Evolutionary conservation across 2,797 vertebrate species (phyloP).

Genomic region (Propithecus deckenii): DNA sequence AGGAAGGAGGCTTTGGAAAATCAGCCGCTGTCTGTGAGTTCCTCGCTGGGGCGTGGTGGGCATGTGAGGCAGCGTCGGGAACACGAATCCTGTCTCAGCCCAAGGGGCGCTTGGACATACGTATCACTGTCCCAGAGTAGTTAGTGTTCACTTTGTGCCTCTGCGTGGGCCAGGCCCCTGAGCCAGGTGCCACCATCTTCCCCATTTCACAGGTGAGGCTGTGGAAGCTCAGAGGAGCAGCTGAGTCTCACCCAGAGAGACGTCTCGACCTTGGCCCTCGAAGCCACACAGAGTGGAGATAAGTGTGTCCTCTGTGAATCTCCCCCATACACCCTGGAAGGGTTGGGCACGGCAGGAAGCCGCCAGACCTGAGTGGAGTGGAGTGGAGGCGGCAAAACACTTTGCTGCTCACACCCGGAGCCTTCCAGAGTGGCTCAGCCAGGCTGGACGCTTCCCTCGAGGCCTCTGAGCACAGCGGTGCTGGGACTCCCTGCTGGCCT

Average conservation of each 20-base stretch:
- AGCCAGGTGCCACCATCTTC: background rate
- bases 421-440: background rate
- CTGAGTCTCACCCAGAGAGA: background rate
- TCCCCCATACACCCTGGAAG: background rate
- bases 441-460: accelerated
- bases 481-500: background rate
- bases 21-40: background rate
- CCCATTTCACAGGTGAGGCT: background rate
- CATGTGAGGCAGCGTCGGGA: accelerated
- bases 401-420: background rate
- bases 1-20: background rate
- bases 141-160: background rate
- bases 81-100: background rate
- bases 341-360: background rate
- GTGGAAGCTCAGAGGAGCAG: background rate
- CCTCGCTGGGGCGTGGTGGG: background rate
- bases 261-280: background rate
- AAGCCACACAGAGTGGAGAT: background rate
- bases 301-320: background rate
- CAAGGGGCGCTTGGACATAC: accelerated
- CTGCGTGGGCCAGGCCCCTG: background rate
- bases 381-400: background rate
- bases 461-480: too few species aligned
- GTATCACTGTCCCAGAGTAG: accelerated
- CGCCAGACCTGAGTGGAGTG: too few species aligned